A percentile compares a stretch with the other conserved stretches of the same genome.
Evolutionary conservation across 2,888 invertebrate species (phyloP).

Genomic region (Andrena praecox): DNA sequence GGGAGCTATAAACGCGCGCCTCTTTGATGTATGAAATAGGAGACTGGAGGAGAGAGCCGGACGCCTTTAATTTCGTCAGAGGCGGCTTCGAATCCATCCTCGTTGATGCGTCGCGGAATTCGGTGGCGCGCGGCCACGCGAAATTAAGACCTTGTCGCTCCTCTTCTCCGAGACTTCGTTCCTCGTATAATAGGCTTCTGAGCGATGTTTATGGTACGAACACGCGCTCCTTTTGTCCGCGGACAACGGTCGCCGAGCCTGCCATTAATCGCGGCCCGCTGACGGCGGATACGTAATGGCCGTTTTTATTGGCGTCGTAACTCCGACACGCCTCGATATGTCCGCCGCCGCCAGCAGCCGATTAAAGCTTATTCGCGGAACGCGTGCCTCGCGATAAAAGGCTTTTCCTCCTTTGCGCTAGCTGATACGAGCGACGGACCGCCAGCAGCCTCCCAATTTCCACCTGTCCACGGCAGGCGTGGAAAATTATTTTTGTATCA

Average conservation of each 20-base stretch:
- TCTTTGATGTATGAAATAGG: not conserved
- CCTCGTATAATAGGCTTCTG: not conserved
- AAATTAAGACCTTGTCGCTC: conserved; percentile 11
- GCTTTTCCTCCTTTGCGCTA: not conserved
- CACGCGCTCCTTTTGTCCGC: conserved; percentile 2
- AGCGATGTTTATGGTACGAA: conserved; percentile 14
- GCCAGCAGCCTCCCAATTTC: too few species aligned
- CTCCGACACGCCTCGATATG: conserved; percentile 18
- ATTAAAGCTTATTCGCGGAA: conserved; percentile 15
- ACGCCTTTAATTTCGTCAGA: conserved; percentile 29
- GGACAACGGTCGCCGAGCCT: not conserved
- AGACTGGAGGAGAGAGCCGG: not conserved
- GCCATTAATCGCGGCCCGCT: conserved; percentile 16
- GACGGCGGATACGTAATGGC: conserved; percentile 14
- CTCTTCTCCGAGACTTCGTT: not conserved
- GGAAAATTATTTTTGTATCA: conserved; percentile 3
- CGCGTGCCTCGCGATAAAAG: not conserved
- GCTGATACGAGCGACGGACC: not conserved
- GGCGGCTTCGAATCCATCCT: conserved; percentile 14
- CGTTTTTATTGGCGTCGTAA: conserved; percentile 26
- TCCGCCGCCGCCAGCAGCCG: not conserved
- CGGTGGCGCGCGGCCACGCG: not conserved
- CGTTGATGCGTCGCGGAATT: not conserved
- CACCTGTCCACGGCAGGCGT: not conserved
- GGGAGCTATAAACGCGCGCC: not conserved